A percentile compares a stretch with the other conserved stretches of the same genome.
Conservation (phyloP, 2,113 vertebrate genomes). For the mouse (Mus musculus) region GRCm39 chr2:141230501-141231000, state of each 20-base stretch:
- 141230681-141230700: slow-evolving; percentile 77
- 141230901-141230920: not conserved
- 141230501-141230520: slow-evolving; percentile 12
- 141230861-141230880: not conserved
- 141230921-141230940: not conserved
- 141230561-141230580: slow-evolving; percentile 65
- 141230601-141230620: slow-evolving; percentile 73
- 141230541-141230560: slow-evolving; percentile 60
- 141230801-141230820: slow-evolving; percentile 25
- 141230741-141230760: slow-evolving; percentile 58
- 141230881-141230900: not conserved
- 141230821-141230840: not conserved
- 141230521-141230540: slow-evolving; percentile 25
- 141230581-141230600: slow-evolving; percentile 62
- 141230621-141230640: slow-evolving; percentile 61
- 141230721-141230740: slow-evolving; percentile 75
- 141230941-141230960: not conserved
- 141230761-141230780: slow-evolving; percentile 50
- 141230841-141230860: slow-evolving; percentile 52
- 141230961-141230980: not conserved
- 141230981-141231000: not conserved
- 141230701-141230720: slow-evolving; percentile 68
- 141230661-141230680: slow-evolving; percentile 69
- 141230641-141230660: slow-evolving; percentile 64
- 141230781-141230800: slow-evolving; percentile 38